Percentiles rank a stretch among this genome's conserved stretches.
These are phyloP conservation scores for Vidua chalybeata DNA, from an alignment of 2,113 vertebrate species.

Conservation along the genomic window DNA sequence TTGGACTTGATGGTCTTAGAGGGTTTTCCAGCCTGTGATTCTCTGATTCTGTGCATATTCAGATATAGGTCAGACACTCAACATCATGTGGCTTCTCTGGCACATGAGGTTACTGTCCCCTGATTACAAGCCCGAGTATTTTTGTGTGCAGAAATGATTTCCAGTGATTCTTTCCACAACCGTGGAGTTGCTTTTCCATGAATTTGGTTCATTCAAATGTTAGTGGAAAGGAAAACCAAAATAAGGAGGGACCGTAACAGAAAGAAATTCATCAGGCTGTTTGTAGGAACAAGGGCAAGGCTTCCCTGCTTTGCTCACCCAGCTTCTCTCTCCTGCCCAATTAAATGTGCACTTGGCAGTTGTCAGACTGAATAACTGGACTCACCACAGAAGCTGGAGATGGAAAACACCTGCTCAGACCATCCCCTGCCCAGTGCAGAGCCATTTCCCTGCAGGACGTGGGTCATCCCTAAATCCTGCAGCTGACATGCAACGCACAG, in stretches of 20 bases:
- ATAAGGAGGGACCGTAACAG: not conserved
- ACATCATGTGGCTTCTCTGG: not conserved
- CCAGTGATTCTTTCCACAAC: not conserved
- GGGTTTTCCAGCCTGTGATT: not conserved
- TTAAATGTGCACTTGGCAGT: constrained; percentile 49
- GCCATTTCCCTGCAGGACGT: not conserved
- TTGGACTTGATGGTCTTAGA: not conserved
- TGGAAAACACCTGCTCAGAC: constrained; percentile 51
- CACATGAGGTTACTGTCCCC: not conserved
- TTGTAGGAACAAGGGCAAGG: not conserved
- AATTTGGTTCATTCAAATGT: not conserved
- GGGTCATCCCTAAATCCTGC: constrained; percentile 52
- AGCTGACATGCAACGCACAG: not conserved
- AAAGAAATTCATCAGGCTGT: not conserved
- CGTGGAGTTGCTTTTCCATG: not conserved
- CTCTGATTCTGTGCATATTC: not conserved
- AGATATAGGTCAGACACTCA: not conserved
- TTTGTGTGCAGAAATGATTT: not conserved
- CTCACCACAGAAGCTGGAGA: constrained; percentile 7
- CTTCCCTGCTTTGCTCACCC: not conserved
- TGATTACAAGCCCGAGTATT: not conserved
- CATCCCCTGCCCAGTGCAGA: not conserved
- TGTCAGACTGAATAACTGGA: not conserved
- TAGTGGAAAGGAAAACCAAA: not conserved
- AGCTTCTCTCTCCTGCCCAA: constrained; percentile 16